Evolutionary conservation across 2,797 vertebrate species (phyloP).

Genomic region (Halcyon leucocephala): DNA sequence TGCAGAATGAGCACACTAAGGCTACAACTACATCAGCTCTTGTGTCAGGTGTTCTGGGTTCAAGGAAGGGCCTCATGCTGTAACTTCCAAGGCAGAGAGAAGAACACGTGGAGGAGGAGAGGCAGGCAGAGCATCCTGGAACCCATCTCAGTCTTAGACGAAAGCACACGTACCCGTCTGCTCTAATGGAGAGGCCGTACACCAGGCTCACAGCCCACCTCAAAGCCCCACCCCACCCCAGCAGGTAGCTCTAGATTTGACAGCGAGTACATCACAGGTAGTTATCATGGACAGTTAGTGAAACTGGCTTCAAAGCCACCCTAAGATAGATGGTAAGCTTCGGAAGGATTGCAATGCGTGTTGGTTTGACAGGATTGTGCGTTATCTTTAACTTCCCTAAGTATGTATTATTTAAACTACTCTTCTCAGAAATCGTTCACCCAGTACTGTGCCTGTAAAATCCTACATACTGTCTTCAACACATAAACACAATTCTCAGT

Average conservation of each 20-base stretch:
- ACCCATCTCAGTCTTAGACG: neutral
- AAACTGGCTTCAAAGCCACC: neutral
- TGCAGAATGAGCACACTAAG: neutral
- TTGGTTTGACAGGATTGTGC: neutral
- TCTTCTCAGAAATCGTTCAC: neutral
- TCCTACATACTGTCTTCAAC: neutral
- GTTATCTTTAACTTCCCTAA: neutral
- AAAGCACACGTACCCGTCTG: neutral
- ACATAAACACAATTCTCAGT: neutral
- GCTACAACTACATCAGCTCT: neutral
- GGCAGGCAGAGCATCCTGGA: neutral
- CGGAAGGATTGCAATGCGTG: neutral
- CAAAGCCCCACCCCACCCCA: neutral
- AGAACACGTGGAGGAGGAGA: neutral
- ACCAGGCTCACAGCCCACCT: neutral
- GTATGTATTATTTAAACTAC: neutral
- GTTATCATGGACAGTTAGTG: neutral
- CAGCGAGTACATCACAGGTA: neutral
- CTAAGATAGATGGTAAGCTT: neutral
- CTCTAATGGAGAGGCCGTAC: neutral
- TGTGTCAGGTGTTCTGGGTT: neutral
- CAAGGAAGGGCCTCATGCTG: rapidly evolving
- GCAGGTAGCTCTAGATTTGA: neutral
- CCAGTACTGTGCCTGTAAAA: neutral
- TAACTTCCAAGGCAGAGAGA: neutral